Evolutionary conservation across 2,888 invertebrate species (phyloP), one percentile per base, ranked within the genome.

Genomic region (Hypsopygia costalis): DNA sequence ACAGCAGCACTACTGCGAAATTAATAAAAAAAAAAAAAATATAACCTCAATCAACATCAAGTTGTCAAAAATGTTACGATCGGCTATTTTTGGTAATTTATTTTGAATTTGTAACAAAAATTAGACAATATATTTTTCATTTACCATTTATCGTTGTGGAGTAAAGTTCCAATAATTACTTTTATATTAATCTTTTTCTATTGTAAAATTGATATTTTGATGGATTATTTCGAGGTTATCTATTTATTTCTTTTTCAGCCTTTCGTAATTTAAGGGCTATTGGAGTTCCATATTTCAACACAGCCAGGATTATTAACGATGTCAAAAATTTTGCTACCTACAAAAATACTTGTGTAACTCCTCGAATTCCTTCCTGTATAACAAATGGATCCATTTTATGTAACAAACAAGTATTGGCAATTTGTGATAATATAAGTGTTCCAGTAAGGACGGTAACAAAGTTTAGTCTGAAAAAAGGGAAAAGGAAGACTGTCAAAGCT

Each of bases 391-490:
- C 65, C 12, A 49, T 83, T 22, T 5, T 67, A 11, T 59, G 55
- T 25, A 82, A 82, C 46, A 76, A 62, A 50, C 67, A 72, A 46
- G 69, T 86, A 45, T 58, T 86, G 49, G 68, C 70, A 37, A 69
- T 87, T 39, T 59, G 70, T 9, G 65, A 58, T 28, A 76, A 70
- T 41, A 44, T 83, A 32, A 25, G 42, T 5, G 42, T 68, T 25
- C 77, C 78, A 38, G 50, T 65, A 3, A 71, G 96, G 62, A 91
- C 90, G n/a, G 81, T 95, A 0, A 94, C 91, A 0, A 95, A 95
- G 68, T 95, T 91, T 72, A 94, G 95, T 27, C 62, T 91, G 3
- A 83, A 81, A 32, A 93, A 90, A 63, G 97, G 96, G 0, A 95
- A 94, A 78, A 91, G 95, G 49, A 94, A 94, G 78, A 81, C 93